Conservation (phyloP, 1,140 invertebrate species). For the Anoplophora glabripennis region DNA sequence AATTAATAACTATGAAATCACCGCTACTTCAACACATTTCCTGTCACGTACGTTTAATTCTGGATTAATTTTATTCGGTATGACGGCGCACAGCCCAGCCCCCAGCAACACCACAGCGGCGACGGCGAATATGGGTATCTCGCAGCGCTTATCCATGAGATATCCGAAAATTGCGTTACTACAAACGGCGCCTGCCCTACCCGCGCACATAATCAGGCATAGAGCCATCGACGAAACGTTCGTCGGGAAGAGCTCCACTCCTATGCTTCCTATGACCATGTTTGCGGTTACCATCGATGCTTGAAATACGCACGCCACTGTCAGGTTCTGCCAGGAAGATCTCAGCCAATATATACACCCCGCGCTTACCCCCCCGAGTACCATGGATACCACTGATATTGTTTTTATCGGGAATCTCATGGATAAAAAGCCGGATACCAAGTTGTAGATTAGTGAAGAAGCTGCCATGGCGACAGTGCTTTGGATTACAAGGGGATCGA, state of each 20-base stretch:
- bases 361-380: conserved; percentile 50
- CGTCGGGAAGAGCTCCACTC: conserved; percentile 58
- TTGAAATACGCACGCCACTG: conserved; percentile 56
- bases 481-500: conserved; percentile 50
- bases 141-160: conserved; percentile 53
- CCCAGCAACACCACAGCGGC: conserved; percentile 47
- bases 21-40: conserved; percentile 14
- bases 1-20: conserved; percentile 7
- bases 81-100: conserved; percentile 35
- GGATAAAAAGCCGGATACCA: conserved; percentile 48
- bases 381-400: conserved; percentile 51
- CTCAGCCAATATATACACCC: conserved; percentile 54
- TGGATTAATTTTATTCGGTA: conserved; percentile 25
- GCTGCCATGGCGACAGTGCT: conserved; percentile 53
- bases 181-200: conserved; percentile 54
- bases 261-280: conserved; percentile 55
- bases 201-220: conserved; percentile 53
- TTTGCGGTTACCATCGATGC: conserved; percentile 56
- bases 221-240: conserved; percentile 53
- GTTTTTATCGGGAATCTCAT: conserved; percentile 37
- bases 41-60: not conserved
- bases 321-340: conserved; percentile 52
- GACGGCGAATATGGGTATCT: conserved; percentile 54
- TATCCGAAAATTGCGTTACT: conserved; percentile 57
- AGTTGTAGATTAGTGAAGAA: conserved; percentile 50